These are phyloP conservation scores for Gymnoscopelus braueri DNA, from an alignment of 2,797 vertebrate species.

Conservation along the genomic window DNA sequence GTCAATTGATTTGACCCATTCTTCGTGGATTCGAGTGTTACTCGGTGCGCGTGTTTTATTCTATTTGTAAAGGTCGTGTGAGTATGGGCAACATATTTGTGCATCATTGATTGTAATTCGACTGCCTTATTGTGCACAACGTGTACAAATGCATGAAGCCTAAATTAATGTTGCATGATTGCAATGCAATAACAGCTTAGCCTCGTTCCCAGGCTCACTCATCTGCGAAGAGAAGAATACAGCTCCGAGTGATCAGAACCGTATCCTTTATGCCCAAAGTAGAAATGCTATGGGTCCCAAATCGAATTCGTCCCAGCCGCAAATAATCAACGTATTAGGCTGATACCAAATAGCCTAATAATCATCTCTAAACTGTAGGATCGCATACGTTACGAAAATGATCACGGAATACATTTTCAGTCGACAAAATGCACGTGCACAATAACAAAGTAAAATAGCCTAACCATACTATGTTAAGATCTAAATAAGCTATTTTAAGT, in stretches of 20 bases:
- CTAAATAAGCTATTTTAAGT: not conserved
- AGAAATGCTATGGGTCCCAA: no score
- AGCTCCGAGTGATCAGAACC: constrained; percentile 12
- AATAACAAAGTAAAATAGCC: not conserved
- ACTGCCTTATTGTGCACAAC: not conserved
- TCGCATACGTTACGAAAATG: not conserved
- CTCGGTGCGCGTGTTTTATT: constrained; percentile 11
- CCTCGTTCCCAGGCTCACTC: no score
- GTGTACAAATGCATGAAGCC: constrained; percentile 8
- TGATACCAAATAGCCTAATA: constrained; percentile 1
- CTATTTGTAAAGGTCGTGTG: constrained; percentile 37
- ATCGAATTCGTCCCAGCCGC: constrained; percentile 34
- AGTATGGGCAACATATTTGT: constrained; percentile 7
- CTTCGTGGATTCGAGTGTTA: constrained; percentile 25
- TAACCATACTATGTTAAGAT: not conserved
- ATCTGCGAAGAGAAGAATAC: no score
- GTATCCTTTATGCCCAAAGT: constrained; percentile 31
- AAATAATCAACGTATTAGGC: not conserved
- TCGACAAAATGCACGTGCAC: not conserved
- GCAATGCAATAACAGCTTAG: not conserved
- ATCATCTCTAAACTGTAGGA: constrained; percentile 23
- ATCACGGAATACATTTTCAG: constrained; percentile 4
- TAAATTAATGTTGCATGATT: not conserved
- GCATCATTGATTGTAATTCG: not conserved
- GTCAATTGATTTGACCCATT: constrained; percentile 14